A percentile compares a stretch with the other conserved stretches of the same genome.
phyloP scores from a whole-genome alignment of 2,797 vertebrate species.

The Pseudocheirus occidentalis region DNA sequence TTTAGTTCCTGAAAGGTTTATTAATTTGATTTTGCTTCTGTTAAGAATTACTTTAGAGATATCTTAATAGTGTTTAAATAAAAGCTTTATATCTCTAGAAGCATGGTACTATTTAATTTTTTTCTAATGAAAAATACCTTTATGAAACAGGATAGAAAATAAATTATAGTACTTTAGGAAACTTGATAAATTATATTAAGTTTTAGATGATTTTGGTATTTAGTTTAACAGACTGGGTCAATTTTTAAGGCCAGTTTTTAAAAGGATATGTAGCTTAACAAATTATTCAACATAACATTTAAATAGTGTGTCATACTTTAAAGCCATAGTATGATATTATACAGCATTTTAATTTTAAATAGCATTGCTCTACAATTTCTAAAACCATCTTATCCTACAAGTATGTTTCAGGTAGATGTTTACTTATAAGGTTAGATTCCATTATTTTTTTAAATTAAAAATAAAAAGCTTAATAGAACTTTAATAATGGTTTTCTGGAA shows the following conservation, averaged over 20 bases:
- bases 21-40: constrained; percentile 15
- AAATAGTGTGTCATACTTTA: constrained; percentile 23
- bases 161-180: background rate
- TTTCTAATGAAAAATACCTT: background rate
- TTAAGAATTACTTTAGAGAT: constrained; percentile 6
- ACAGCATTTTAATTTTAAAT: constrained; percentile 36
- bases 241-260: background rate
- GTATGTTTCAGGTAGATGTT: constrained; percentile 10
- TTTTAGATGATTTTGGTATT: constrained; percentile 16
- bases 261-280: constrained; percentile 6
- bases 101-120: background rate
- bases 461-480: background rate
- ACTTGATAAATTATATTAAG: background rate
- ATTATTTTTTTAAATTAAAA: background rate
- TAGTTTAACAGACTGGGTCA: background rate
- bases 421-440: constrained; percentile 10
- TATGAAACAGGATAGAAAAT: background rate
- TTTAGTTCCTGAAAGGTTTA: constrained; percentile 14
- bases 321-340: constrained; percentile 4
- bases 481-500: background rate
- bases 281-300: constrained; percentile 17
- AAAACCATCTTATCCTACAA: background rate
- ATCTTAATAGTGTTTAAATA: constrained; percentile 13
- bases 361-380: background rate
- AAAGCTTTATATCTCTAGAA: background rate